Percentiles rank a stretch among this genome's conserved stretches.
Evolutionary conservation across 2,888 invertebrate species (phyloP).

Genomic region (Coecobrya sp.): DNA sequence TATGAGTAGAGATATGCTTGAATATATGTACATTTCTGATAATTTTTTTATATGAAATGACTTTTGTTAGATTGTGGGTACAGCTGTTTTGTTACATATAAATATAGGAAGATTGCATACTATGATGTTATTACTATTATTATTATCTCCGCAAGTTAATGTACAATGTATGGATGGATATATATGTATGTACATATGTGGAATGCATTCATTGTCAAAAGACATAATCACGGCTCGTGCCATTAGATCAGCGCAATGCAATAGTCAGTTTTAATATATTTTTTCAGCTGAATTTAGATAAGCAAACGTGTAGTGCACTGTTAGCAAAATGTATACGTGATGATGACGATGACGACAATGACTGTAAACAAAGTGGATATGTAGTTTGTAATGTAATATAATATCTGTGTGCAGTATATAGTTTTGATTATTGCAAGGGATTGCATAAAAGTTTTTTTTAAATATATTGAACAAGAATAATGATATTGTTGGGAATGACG

Average conservation of each 20-base stretch:
- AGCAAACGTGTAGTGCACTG: neutral
- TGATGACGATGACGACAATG: neutral
- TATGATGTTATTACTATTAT: neutral
- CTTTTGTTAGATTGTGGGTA: neutral
- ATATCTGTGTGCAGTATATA: neutral
- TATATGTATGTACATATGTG: no score
- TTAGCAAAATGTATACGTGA: neutral
- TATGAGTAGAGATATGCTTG: conserved; percentile 15
- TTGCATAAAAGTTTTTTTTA: conserved; percentile 41
- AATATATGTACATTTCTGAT: conserved; percentile 31
- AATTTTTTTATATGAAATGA: conserved; percentile 13
- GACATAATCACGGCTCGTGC: conserved; percentile 29
- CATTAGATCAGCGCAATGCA: conserved; percentile 48
- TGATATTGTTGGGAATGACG: conserved; percentile 43
- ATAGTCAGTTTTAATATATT: conserved; percentile 23
- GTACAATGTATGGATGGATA: neutral
- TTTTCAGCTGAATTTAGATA: conserved; percentile 55
- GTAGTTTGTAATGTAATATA: neutral
- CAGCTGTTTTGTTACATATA: neutral
- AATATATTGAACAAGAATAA: conserved; percentile 24
- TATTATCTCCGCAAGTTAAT: conserved; percentile 26
- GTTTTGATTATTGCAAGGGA: conserved; percentile 26
- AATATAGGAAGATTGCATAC: conserved; percentile 18
- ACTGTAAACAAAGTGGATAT: conserved; percentile 16
- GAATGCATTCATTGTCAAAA: conserved; percentile 47